These are phyloP conservation scores for Carapus acus DNA, from an alignment of 2,797 vertebrate genomes.

Conservation along the genomic window DNA sequence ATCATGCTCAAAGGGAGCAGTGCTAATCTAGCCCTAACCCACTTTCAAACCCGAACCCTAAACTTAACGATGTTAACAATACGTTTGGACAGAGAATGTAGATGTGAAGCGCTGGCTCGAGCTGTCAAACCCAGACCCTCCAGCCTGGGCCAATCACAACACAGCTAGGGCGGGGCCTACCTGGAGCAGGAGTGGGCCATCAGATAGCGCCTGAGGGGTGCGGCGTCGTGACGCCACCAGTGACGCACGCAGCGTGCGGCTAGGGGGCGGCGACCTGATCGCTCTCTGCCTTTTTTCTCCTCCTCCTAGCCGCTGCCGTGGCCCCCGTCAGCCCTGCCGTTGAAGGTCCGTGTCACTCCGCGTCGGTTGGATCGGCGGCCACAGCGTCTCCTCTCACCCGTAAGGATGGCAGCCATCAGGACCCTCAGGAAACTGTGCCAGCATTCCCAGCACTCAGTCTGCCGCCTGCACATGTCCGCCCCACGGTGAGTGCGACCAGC, in stretches of 20 bases:
- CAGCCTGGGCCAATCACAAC: no score
- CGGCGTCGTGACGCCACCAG: background rate
- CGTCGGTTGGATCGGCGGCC: slow-evolving; percentile 22
- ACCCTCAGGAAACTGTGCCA: slow-evolving; percentile 71
- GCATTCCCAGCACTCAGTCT: slow-evolving; percentile 60
- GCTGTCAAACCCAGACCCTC: no score
- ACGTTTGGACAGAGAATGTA: no score
- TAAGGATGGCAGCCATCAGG: slow-evolving; percentile 70
- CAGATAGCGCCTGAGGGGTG: no score
- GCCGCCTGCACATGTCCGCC: slow-evolving; percentile 72
- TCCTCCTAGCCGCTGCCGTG: slow-evolving; percentile 19
- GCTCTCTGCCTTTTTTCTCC: background rate
- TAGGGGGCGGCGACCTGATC: background rate
- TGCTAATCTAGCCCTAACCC: no score
- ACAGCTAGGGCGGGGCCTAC: no score
- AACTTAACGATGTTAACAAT: no score
- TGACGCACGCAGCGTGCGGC: background rate
- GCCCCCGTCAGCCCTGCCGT: background rate
- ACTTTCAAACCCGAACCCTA: no score
- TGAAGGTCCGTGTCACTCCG: background rate
- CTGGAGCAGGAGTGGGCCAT: no score
- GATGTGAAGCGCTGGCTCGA: no score
- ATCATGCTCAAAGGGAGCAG: no score
- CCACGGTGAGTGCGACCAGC: slow-evolving; percentile 67
- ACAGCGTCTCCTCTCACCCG: slow-evolving; percentile 5